phyloP scores from a whole-genome alignment of 37 sponge, comb jelly and placozoan genomes.

The Petrosia ficiformis region DNA sequence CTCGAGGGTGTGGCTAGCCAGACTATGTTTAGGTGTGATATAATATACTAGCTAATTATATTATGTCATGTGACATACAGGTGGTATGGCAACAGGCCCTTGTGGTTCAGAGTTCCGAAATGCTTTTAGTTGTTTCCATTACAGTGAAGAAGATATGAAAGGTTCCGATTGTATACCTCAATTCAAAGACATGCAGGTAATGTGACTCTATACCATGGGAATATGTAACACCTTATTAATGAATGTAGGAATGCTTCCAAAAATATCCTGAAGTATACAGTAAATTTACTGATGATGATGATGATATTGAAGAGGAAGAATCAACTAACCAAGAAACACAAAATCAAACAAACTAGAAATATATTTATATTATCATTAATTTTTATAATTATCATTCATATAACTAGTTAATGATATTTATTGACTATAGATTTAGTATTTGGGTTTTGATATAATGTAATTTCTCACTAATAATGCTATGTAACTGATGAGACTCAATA shows the following conservation, averaged over 20 bases:
- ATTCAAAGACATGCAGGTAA: slow-evolving; percentile 64
- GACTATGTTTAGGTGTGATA: background rate
- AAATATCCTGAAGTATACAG: slow-evolving; percentile 66
- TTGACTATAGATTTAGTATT: no score
- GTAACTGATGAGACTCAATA: no score
- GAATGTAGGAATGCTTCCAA: slow-evolving; percentile 67
- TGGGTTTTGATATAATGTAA: no score
- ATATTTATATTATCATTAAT: background rate
- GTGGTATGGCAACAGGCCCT: slow-evolving; percentile 78
- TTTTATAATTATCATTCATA: no score
- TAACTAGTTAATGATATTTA: no score
- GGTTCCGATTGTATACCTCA: slow-evolving; percentile 78
- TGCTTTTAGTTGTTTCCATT: slow-evolving; percentile 87
- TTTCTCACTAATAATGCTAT: no score
- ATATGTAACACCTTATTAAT: no score
- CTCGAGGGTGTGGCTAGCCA: no score
- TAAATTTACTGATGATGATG: slow-evolving; percentile 33
- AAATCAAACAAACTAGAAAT: background rate
- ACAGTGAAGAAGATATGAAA: slow-evolving; percentile 78
- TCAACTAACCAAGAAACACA: background rate
- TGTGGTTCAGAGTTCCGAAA: slow-evolving; percentile 84
- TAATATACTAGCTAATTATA: background rate
- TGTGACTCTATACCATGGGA: no score
- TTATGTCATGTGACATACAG: no score
- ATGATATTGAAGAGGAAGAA: slow-evolving; percentile 19